phyloP scores from a whole-genome alignment of 2,888 invertebrate genomes.

The Perizoma flavofasciatum region DNA sequence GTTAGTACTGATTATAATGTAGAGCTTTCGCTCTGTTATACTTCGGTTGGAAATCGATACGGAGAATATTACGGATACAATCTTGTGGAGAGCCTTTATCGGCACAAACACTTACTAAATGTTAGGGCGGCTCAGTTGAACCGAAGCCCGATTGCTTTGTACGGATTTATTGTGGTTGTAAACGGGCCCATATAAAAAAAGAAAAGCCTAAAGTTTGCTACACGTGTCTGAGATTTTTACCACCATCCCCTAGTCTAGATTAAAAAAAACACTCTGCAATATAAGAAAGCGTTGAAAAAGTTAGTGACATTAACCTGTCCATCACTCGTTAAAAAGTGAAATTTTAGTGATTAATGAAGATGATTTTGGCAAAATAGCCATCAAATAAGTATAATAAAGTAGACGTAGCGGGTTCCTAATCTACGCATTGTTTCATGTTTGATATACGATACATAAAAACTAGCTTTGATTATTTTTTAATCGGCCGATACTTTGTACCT shows the following conservation, averaged over 20 bases:
- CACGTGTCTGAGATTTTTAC: background rate
- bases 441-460: too few relatives aligned
- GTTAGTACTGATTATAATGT: constrained; percentile 49
- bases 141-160: constrained; percentile 15
- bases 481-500: too few relatives aligned
- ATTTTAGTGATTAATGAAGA: too few relatives aligned
- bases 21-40: constrained; percentile 56
- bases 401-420: too few relatives aligned
- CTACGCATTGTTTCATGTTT: too few relatives aligned
- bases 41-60: constrained; percentile 70
- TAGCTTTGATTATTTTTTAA: too few relatives aligned
- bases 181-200: constrained; percentile 9
- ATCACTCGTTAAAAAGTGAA: too few relatives aligned
- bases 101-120: constrained; percentile 48
- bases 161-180: constrained; percentile 27
- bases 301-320: too few relatives aligned
- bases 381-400: too few relatives aligned
- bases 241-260: background rate
- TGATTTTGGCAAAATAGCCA: too few relatives aligned
- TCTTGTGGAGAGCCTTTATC: constrained; percentile 56
- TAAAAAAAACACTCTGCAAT: background rate
- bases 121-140: constrained; percentile 12
- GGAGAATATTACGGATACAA: constrained; percentile 58
- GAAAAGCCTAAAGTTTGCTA: constrained; percentile 6
- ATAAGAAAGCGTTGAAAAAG: background rate